These are phyloP conservation scores for Haemorhous mexicanus DNA, from an alignment of 2,113 vertebrate species.

Conservation along the genomic window DNA sequence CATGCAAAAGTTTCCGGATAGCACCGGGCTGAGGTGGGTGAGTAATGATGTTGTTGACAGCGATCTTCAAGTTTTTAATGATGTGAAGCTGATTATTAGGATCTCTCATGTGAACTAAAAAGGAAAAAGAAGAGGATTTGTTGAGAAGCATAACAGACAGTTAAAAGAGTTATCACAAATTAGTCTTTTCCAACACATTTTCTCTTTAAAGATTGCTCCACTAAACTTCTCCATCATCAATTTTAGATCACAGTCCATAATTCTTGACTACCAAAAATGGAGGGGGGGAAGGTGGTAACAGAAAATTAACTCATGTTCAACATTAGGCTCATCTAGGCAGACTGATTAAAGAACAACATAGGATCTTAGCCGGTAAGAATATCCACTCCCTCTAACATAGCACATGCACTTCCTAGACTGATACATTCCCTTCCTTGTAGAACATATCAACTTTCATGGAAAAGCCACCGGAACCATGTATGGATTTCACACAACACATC, in stretches of 20 bases:
- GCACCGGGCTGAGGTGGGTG: constrained; percentile 72
- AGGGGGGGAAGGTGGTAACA: fast-evolving
- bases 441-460: fast-evolving
- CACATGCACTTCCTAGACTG: fast-evolving
- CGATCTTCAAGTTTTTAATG: constrained; percentile 94
- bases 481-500: not conserved
- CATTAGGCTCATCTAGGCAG: not conserved
- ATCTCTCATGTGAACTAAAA: constrained; percentile 89
- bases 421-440: not conserved
- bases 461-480: not conserved
- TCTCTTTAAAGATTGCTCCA: not conserved
- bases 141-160: not conserved
- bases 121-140: not conserved
- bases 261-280: not conserved
- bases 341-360: not conserved
- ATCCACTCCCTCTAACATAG: not conserved
- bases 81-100: constrained; percentile 94
- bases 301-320: not conserved
- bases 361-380: not conserved
- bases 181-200: not conserved
- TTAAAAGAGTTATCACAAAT: not conserved
- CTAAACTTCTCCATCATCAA: not conserved
- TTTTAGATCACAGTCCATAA: not conserved
- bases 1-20: constrained; percentile 80
- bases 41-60: constrained; percentile 86